These are phyloP conservation scores for Pteria penguin DNA, from an alignment of 2,888 invertebrate species.

Conservation along the genomic window DNA sequence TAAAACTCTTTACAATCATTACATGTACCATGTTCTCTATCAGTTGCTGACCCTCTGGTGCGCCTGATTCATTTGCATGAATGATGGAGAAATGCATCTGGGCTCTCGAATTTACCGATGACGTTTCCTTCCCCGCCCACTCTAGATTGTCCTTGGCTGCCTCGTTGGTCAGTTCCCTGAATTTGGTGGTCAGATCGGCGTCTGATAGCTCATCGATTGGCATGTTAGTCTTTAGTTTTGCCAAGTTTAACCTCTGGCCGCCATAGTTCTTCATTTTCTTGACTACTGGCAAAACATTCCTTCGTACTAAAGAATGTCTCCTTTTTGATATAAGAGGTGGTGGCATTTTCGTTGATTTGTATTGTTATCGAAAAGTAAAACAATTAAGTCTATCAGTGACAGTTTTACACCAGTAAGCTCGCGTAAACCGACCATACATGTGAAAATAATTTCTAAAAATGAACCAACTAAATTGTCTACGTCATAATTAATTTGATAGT, in stretches of 20 bases:
- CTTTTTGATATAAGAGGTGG: not conserved
- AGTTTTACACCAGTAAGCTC: too few relatives aligned
- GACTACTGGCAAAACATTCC: not conserved
- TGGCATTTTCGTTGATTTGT: too few relatives aligned
- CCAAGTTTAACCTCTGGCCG: not conserved
- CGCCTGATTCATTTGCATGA: constrained; percentile 11
- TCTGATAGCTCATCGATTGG: not conserved
- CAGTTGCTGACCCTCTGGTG: constrained; percentile 10
- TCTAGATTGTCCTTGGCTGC: not conserved
- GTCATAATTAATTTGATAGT: too few relatives aligned
- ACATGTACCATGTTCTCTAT: too few relatives aligned
- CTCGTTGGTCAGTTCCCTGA: not conserved
- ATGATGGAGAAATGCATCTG: not conserved
- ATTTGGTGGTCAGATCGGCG: not conserved
- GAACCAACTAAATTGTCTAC: too few relatives aligned
- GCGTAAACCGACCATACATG: too few relatives aligned
- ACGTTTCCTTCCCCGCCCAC: not conserved
- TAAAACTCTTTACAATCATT: too few relatives aligned
- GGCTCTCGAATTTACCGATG: not conserved
- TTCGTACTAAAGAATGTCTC: not conserved
- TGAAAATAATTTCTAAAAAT: too few relatives aligned
- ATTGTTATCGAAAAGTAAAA: too few relatives aligned
- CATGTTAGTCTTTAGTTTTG: not conserved
- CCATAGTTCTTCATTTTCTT: not conserved
- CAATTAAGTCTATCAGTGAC: too few relatives aligned